Conservation (phyloP, 2,888 invertebrate genomes). For the Geotrupes spiniger region DNA sequence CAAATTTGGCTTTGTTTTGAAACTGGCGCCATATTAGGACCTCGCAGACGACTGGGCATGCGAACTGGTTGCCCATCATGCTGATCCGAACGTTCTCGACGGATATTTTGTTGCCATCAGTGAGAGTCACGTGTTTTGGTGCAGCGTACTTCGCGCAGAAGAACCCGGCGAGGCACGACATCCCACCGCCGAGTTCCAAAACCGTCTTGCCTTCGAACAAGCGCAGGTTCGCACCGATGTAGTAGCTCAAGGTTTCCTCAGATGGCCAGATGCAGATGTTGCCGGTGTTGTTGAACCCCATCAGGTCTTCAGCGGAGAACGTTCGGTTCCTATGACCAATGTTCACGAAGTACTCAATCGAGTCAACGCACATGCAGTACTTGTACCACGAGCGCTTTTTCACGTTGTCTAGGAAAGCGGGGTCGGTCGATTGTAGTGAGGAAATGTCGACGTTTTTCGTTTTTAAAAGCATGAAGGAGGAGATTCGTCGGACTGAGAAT, state of each 20-base stretch:
- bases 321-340: slow-evolving; percentile 60
- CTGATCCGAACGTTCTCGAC: slow-evolving; percentile 70
- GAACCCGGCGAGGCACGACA: slow-evolving; percentile 79
- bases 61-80: slow-evolving; percentile 62
- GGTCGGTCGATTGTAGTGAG: slow-evolving; percentile 21
- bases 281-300: slow-evolving; percentile 81
- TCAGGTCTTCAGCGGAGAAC: slow-evolving; percentile 67
- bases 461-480: slow-evolving; percentile 58
- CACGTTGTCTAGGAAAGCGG: slow-evolving; percentile 11
- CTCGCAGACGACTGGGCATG: slow-evolving; percentile 53
- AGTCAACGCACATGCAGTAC: slow-evolving; percentile 55
- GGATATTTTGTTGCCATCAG: slow-evolving; percentile 76
- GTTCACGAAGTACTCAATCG: slow-evolving; percentile 54
- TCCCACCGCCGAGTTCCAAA: slow-evolving; percentile 79
- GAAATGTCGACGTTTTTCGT: slow-evolving; percentile 46
- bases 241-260: slow-evolving; percentile 71
- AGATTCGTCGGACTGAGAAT: slow-evolving; percentile 58
- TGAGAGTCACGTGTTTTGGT: slow-evolving; percentile 64
- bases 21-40: slow-evolving; percentile 57
- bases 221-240: slow-evolving; percentile 62
- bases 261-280: slow-evolving; percentile 80
- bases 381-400: slow-evolving; percentile 58
- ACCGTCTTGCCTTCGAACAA: slow-evolving; percentile 66
- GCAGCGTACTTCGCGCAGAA: slow-evolving; percentile 66
- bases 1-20: slow-evolving; percentile 54